These are phyloP conservation scores for Antitype chi DNA, from an alignment of 2,888 invertebrate genomes.

Conservation along the genomic window DNA sequence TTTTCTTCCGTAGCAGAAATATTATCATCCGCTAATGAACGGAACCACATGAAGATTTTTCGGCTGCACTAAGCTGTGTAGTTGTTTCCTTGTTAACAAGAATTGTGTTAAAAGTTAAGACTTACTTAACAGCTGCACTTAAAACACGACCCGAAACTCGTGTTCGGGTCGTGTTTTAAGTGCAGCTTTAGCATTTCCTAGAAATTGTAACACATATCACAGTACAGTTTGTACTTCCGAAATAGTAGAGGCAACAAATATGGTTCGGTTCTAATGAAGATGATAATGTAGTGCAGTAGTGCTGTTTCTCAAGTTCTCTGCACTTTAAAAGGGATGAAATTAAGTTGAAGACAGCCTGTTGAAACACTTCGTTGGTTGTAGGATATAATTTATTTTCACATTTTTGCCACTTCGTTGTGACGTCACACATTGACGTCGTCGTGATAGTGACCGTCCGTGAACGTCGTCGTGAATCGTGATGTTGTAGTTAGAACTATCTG, in stretches of 20 bases:
- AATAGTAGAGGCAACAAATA: background rate
- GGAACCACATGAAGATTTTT: no score
- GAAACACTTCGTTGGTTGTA: constrained; percentile 4
- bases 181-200: constrained; percentile 29
- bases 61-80: background rate
- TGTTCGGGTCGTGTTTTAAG: constrained; percentile 18
- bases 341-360: background rate
- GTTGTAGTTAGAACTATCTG: no score
- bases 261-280: background rate
- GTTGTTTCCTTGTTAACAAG: constrained; percentile 24
- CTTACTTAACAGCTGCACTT: constrained; percentile 10
- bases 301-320: background rate
- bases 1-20: no score
- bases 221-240: constrained; percentile 5
- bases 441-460: background rate
- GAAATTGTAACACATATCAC: constrained; percentile 19
- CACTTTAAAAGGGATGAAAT: background rate
- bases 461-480: no score
- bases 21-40: no score
- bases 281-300: background rate
- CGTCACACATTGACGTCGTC: no score
- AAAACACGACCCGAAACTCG: no score
- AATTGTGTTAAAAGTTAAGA: constrained; percentile 19
- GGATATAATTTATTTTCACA: background rate
- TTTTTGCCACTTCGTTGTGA: background rate